A percentile compares a stretch with the other conserved stretches of the same genome.
Evolutionary conservation across 1,140 invertebrate genomes (phyloP).

Genomic region (Adoxophyes honmai): DNA sequence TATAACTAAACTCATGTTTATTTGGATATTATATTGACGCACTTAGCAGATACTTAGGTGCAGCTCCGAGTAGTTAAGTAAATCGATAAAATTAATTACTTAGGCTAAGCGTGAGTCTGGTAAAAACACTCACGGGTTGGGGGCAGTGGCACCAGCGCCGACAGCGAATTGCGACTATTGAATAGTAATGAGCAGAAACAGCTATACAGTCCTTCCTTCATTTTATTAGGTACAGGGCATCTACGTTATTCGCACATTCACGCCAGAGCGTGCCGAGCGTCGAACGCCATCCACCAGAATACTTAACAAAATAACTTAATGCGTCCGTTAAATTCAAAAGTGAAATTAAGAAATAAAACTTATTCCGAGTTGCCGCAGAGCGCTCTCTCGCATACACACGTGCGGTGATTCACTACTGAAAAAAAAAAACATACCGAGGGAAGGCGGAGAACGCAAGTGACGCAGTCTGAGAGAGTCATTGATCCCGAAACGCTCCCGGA

Average conservation of each 20-base stretch:
- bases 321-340: conserved; percentile 8
- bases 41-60: no score
- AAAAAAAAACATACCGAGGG: conserved; percentile 57
- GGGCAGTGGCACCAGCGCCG: conserved; percentile 25
- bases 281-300: background rate
- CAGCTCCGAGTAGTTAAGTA: background rate
- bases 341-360: conserved; percentile 9
- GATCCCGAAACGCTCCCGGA: conserved; percentile 61
- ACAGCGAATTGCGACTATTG: conserved; percentile 44
- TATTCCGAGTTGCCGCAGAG: conserved; percentile 7
- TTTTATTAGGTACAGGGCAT: conserved; percentile 13
- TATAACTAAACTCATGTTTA: no score
- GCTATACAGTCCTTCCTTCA: conserved; percentile 28
- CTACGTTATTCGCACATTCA: conserved; percentile 6
- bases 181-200: conserved; percentile 53
- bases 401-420: conserved; percentile 62
- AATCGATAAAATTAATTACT: no score
- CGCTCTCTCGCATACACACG: conserved; percentile 52
- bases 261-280: background rate
- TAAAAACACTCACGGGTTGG: no score
- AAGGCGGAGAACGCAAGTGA: conserved; percentile 63
- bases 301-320: background rate
- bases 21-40: no score
- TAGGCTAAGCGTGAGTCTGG: no score
- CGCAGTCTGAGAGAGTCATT: conserved; percentile 61